These are phyloP conservation scores for Temnopleurus reevesii DNA, from an alignment of 53 echinoderm and acorn worm genomes.

Conservation along the genomic window DNA sequence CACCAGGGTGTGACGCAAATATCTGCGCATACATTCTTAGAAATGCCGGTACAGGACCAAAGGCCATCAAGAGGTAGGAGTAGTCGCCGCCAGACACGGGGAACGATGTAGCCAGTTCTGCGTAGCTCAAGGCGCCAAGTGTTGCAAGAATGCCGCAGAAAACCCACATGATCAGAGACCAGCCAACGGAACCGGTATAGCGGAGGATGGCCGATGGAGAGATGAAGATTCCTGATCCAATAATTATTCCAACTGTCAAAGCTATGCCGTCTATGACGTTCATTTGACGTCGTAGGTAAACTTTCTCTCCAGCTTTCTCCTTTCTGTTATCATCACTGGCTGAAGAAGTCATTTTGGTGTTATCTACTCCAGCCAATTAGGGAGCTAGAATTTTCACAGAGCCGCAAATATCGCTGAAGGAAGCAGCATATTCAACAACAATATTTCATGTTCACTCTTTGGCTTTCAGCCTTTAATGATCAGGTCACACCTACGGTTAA, in stretches of 20 bases:
- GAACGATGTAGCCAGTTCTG: slow-evolving; percentile 15
- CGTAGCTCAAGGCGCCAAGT: neutral
- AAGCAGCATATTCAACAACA: too few relatives aligned
- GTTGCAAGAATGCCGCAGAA: neutral
- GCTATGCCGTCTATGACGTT: neutral
- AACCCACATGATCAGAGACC: slow-evolving; percentile 7
- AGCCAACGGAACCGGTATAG: neutral
- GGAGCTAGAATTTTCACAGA: too few relatives aligned
- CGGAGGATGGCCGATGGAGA: neutral
- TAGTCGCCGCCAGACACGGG: slow-evolving; percentile 23
- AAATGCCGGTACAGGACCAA: slow-evolving; percentile 17
- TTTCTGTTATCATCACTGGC: too few relatives aligned
- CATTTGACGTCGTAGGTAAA: neutral
- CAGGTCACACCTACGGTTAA: too few relatives aligned
- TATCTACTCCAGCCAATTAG: too few relatives aligned
- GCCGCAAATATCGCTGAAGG: too few relatives aligned
- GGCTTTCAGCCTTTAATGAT: too few relatives aligned
- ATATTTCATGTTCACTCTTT: too few relatives aligned
- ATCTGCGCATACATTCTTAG: neutral
- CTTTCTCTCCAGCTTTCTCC: too few relatives aligned
- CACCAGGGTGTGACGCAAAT: neutral
- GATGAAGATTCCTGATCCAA: slow-evolving; percentile 36
- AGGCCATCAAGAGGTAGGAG: neutral
- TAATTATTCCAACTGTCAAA: slow-evolving; percentile 18
- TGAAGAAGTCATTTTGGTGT: too few relatives aligned